Evolutionary conservation across 2,113 vertebrate genomes (phyloP).

Genomic region (Ctenomys sociabilis): DNA sequence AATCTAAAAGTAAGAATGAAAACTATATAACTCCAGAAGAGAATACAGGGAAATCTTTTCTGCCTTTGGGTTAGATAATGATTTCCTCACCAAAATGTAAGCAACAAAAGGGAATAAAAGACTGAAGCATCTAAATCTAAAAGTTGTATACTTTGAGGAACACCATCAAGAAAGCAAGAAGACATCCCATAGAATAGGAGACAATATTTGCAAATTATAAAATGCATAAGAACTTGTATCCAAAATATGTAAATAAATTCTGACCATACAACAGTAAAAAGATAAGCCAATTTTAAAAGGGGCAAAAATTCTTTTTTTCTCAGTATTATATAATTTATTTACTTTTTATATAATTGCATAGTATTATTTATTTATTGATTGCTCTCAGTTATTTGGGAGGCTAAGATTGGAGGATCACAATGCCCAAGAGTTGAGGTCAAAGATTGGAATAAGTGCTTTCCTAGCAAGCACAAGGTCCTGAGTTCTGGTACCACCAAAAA

Average conservation of each 20-base stretch:
- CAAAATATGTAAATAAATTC: neutral
- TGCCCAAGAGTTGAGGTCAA: no score
- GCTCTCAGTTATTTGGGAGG: neutral
- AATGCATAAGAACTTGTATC: neutral
- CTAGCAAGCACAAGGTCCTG: no score
- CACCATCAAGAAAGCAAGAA: constrained; percentile 13
- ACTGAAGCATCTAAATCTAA: neutral
- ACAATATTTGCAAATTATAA: neutral
- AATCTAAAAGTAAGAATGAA: neutral
- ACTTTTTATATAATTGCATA: no score
- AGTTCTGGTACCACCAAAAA: no score
- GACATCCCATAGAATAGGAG: neutral
- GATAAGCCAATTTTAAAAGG: neutral
- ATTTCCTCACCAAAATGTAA: neutral
- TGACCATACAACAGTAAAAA: neutral
- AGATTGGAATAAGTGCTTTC: no score
- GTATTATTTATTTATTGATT: no score
- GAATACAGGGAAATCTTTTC: neutral
- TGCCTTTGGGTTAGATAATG: neutral
- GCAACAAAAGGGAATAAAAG: neutral
- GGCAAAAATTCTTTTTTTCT: neutral
- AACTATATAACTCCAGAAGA: neutral
- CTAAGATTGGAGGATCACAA: neutral
- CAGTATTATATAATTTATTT: no score
- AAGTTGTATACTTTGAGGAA: neutral